phyloP scores from a whole-genome alignment of 2,113 vertebrate genomes.

The Anguilla rostrata region DNA sequence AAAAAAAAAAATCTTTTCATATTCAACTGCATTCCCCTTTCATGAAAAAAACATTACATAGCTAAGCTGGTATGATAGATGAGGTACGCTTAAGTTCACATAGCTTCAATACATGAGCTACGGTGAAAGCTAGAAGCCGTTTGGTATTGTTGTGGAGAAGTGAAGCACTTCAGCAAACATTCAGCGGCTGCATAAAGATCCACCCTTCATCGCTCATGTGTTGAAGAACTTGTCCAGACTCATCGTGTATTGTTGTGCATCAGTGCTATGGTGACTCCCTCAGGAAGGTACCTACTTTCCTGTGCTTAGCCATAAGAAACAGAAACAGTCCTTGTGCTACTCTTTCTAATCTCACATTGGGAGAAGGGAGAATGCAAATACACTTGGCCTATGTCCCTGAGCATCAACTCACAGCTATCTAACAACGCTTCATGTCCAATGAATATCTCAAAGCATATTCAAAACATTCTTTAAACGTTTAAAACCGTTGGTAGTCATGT shows the following conservation, averaged over 20 bases:
- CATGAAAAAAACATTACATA: constrained; percentile 33
- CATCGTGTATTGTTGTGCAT: neutral
- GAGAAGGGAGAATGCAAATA: neutral
- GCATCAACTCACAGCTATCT: too few relatives aligned
- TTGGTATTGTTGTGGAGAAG: neutral
- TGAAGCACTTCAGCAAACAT: constrained; percentile 38
- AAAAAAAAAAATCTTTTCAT: neutral
- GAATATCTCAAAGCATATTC: too few relatives aligned
- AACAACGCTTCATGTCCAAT: too few relatives aligned
- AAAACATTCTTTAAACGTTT: too few relatives aligned
- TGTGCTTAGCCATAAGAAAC: neutral
- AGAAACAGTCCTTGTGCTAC: neutral
- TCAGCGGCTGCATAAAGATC: neutral
- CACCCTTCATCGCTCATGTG: constrained; percentile 43
- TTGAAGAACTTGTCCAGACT: constrained; percentile 27
- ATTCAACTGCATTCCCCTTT: neutral
- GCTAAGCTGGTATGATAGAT: constrained; percentile 9
- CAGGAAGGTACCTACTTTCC: constrained; percentile 18
- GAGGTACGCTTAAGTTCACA: neutral
- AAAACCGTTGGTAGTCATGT: too few relatives aligned
- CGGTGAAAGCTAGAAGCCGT: neutral
- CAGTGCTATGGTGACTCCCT: constrained; percentile 22
- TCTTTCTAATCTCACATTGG: neutral
- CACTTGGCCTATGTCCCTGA: neutral
- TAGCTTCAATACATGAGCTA: neutral